Base-by-base conservation (phyloP, 1,140 invertebrate species). In the Magallana angulata region DNA sequence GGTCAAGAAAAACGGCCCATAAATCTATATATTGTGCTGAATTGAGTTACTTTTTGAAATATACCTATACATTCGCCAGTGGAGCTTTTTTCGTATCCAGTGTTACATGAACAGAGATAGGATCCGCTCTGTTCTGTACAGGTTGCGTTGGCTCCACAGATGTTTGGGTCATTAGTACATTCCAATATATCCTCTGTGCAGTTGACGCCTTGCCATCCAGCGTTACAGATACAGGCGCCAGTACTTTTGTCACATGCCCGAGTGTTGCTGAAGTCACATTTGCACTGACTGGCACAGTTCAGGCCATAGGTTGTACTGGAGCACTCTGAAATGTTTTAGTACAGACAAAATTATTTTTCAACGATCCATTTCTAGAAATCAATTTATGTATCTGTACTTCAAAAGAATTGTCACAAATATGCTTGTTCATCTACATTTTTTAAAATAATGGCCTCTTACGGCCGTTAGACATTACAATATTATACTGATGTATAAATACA, bases 221-320 rank as follows among this genome's bases (percentile, higher is more conserved):
- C 18, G 30, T 57, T 88, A 56, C 87, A 88, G 68, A 60, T n/a
- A 82, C 87, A 88, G 0, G 82, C 85, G n/a, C 87, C 87, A 60
- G 81, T 64, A 18, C 81, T 14, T 71, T 88, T 85, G 36, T 85
- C 71, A 88, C 87, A 88, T 60, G 57, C 56, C 71, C 71, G 84
- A n/a, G 62, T 48, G 14, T 81, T 62, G 16, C 30, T 80, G 81
- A 83, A 85, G 6, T 88, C 88, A 87, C 92, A 92, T 36, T 85
- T 24, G 87, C 92, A 92, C 3, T 18, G 57, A 48, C 87, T 90
- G 8, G 60, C 83, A 88, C 92, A 92, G 71, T 89, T 89, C 30
- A n/a, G 30, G 9, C 92, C 92, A 59, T 85, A 92, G 7, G 85
- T 81, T 57, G 84, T 58, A 57, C 81, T 58, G 6, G 57, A 82